Percentiles rank a stretch among this genome's conserved stretches.
These are phyloP conservation scores for Geotrupes spiniger DNA, from an alignment of 2,888 invertebrate genomes.

Conservation along the genomic window DNA sequence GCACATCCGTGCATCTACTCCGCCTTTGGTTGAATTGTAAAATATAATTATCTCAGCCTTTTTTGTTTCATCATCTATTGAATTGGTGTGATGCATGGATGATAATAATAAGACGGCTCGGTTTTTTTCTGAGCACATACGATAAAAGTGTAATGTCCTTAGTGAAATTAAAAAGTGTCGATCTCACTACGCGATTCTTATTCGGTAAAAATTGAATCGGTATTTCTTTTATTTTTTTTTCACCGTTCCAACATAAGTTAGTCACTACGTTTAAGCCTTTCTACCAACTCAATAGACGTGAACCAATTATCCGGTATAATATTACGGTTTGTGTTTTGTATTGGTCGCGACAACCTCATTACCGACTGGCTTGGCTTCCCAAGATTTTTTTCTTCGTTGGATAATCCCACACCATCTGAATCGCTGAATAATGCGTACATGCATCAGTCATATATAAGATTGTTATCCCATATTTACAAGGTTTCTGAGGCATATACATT, in stretches of 20 bases:
- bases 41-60: slow-evolving; percentile 28
- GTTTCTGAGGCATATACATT: slow-evolving; percentile 13
- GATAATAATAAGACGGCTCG: slow-evolving; percentile 27
- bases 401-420: slow-evolving; percentile 8
- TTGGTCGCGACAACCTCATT: background rate
- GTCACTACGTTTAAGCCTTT: slow-evolving; percentile 18
- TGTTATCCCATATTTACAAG: slow-evolving; percentile 14
- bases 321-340: too few relatives aligned
- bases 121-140: slow-evolving; percentile 29
- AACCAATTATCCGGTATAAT: too few relatives aligned
- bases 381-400: slow-evolving; percentile 6
- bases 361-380: background rate
- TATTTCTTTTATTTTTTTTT: too few relatives aligned
- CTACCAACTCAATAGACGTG: slow-evolving; percentile 22
- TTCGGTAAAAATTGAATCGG: slow-evolving; percentile 34
- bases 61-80: slow-evolving; percentile 13
- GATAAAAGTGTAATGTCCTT: slow-evolving; percentile 29
- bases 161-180: slow-evolving; percentile 28
- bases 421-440: slow-evolving; percentile 7
- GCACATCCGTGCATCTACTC: slow-evolving; percentile 15
- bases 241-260: slow-evolving; percentile 30
- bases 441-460: slow-evolving; percentile 8
- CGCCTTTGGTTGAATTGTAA: slow-evolving; percentile 14
- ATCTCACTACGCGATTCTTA: slow-evolving; percentile 19
- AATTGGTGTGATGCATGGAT: slow-evolving; percentile 26